phyloP scores from a whole-genome alignment of 2,888 invertebrate genomes.

The Synanthedon andrenaeformis region DNA sequence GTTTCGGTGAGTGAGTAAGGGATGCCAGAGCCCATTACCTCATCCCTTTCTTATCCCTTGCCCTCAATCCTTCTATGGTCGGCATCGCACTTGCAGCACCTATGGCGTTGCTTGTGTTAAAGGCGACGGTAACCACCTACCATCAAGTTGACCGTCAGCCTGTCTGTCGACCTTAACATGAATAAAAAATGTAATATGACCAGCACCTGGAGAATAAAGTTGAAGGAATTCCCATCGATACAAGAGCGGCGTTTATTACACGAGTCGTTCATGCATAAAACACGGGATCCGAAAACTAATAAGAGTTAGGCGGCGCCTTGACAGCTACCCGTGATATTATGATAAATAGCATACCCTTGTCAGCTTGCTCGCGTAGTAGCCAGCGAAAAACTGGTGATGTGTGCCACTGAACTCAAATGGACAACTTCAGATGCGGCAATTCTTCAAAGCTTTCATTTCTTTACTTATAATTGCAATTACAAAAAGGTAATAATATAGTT shows the following conservation, averaged over 20 bases:
- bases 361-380: slow-evolving; percentile 17
- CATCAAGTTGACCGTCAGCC: too few relatives aligned
- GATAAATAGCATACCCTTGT: slow-evolving; percentile 62
- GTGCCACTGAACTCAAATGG: slow-evolving; percentile 1
- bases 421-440: slow-evolving; percentile 1
- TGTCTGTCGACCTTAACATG: too few relatives aligned
- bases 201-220: neutral
- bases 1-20: too few relatives aligned
- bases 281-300: slow-evolving; percentile 49
- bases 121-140: too few relatives aligned
- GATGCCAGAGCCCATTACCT: too few relatives aligned
- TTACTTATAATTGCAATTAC: neutral
- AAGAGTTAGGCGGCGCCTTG: slow-evolving; percentile 42
- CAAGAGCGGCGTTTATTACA: slow-evolving; percentile 22
- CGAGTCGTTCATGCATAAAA: slow-evolving; percentile 51
- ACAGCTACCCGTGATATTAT: slow-evolving; percentile 52
- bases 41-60: too few relatives aligned
- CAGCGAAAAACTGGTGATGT: slow-evolving; percentile 8
- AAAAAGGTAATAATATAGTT: neutral
- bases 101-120: too few relatives aligned
- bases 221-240: slow-evolving; percentile 13
- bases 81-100: too few relatives aligned
- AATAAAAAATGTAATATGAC: too few relatives aligned
- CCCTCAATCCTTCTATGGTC: too few relatives aligned
- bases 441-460: neutral